Percentiles rank a stretch among this genome's conserved stretches.
These are phyloP conservation scores for Enteromius viviparus DNA, from an alignment of 2,797 vertebrate genomes.

Conservation along the genomic window DNA sequence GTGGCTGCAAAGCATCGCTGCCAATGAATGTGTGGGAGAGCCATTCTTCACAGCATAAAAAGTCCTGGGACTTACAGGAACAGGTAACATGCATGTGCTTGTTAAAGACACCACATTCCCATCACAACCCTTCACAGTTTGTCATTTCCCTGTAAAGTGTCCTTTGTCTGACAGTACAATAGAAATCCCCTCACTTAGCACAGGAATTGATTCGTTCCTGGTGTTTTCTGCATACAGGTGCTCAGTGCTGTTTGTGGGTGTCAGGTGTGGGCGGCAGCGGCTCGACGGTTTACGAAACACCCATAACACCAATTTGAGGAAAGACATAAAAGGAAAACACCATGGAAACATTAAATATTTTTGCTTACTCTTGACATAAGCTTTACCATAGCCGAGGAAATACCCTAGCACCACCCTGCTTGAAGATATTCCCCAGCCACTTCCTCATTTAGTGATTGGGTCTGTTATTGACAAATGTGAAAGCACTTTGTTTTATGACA, in stretches of 20 bases:
- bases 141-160: background rate
- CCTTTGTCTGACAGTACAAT: conserved; percentile 24
- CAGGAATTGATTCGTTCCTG: background rate
- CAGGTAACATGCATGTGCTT: conserved; percentile 37
- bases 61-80: conserved; percentile 7
- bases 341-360: background rate
- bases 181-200: conserved; percentile 17
- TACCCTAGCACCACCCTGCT: background rate
- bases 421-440: background rate
- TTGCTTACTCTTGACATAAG: background rate
- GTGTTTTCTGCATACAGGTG: conserved; percentile 31
- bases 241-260: background rate
- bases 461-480: conserved; percentile 5
- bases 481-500: conserved; percentile 22
- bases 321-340: conserved; percentile 35
- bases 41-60: background rate
- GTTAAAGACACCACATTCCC: conserved; percentile 30
- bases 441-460: conserved; percentile 20
- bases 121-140: conserved; percentile 8
- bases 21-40: conserved; percentile 29
- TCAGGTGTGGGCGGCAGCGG: conserved; percentile 18
- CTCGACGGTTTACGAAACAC: conserved; percentile 14
- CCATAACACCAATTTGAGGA: conserved; percentile 23
- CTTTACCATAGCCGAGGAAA: background rate
- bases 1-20: conserved; percentile 6